Percentiles rank a stretch among this genome's conserved stretches.
Evolutionary conservation across 2,113 vertebrate genomes (phyloP).

Genomic region (Aphyosemion australe): DNA sequence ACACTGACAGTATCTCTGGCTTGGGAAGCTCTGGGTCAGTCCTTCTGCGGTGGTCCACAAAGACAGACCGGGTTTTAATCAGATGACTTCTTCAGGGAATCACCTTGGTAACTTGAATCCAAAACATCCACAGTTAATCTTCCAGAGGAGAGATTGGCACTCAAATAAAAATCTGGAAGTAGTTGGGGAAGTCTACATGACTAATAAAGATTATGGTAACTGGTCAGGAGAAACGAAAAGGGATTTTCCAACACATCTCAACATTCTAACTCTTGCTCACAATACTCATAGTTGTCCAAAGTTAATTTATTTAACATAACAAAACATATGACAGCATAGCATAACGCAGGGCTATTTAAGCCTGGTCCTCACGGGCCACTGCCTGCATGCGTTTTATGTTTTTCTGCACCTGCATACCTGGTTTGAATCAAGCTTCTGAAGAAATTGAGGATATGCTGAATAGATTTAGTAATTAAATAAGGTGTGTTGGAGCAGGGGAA

Average conservation of each 20-base stretch:
- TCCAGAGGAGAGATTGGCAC: conserved; percentile 30
- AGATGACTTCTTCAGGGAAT: conserved; percentile 72
- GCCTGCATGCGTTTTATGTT: no score
- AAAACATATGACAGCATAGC: no score
- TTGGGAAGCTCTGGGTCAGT: conserved; percentile 80
- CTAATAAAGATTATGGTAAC: conserved; percentile 24
- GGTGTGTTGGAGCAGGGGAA: no score
- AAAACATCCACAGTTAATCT: conserved; percentile 71
- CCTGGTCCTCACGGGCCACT: no score
- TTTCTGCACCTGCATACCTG: no score
- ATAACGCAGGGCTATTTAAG: no score
- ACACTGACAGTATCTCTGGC: conserved; percentile 81
- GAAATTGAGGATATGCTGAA: no score
- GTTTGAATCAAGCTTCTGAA: no score
- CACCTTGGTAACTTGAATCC: conserved; percentile 59
- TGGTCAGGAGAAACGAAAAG: background rate
- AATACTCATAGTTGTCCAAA: no score
- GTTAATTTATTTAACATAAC: no score
- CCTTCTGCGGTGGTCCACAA: conserved; percentile 83
- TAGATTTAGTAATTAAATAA: no score
- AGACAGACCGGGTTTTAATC: conserved; percentile 75
- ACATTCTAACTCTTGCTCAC: no score
- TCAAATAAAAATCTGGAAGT: conserved; percentile 14
- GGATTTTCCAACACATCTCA: background rate
- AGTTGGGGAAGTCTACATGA: conserved; percentile 5